Base-by-base conservation (phyloP, 2,888 invertebrate species). In the Formica aserva region DNA sequence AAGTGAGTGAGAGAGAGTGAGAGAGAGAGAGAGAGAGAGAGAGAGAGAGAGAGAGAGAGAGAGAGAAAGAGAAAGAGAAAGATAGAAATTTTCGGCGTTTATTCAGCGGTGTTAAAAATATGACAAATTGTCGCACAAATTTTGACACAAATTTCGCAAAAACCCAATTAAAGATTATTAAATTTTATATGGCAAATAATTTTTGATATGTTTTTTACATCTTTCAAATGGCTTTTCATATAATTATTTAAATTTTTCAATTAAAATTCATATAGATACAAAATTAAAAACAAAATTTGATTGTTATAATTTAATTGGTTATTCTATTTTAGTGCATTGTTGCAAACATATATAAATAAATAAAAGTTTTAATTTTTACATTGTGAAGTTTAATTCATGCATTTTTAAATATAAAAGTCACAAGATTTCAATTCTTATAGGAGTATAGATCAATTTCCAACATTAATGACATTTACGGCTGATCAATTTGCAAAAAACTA, bases 81-180 rank as follows among this genome's bases (percentile, higher is more conserved):
- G 48, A 65, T 4, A 48, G 45, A n/a, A 22, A 32, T 72, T 38
- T 15, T 57, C 38, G 11, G 52, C 22, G 15, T 60, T 60, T 71
- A 57, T 77, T 60, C 55, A 18, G 35, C 18, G 26, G 15, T n/a
- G n/a, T 22, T 78, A 71, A 71, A 78, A 78, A 48, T 71, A 69
- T 41, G n/a, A 41, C 18, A 26, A 52, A 71, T 9, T 15, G 11
- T 26, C 29, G 15, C 41, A 15, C 6, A 22, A 45, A 22, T 71
- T 60, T 71, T 8, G 26, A 29, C 26, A 38, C 35, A 15, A 75
- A 45, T 35, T 52, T 55, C 9, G 8, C 48, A 18, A 18, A 55
- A 66, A 26, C 15, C 35, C 5, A 55, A 35, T 52, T 52, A 66
- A 52, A 38, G n/a, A 38, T 26, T 38, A 5, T 15, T 3, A 9